Base-by-base conservation (phyloP, 2,113 vertebrate genomes). In the Laticauda laticaudata region DNA sequence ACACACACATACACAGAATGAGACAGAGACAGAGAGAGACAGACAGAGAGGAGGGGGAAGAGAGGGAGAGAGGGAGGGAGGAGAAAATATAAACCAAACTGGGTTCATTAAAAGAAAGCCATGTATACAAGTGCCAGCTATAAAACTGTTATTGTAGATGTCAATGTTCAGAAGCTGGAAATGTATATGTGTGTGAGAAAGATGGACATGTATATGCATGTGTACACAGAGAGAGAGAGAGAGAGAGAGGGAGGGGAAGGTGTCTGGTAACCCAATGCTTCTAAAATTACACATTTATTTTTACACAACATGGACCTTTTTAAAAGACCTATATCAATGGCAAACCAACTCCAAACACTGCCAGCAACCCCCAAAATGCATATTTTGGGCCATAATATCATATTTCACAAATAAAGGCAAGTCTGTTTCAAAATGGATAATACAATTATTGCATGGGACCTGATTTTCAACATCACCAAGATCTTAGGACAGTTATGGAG, bases 31-130 rank as follows among this genome's bases (percentile, higher is more conserved):
- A 21, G 56, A 23, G 2, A 7, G 56, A 7, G 5, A 21, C 5
- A 7, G 20, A 23, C 1, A 2, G 20, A 2, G 56, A 21, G 4
- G 3, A 5, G 1, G 5, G 21, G 56, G 3, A 20, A 21, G 56
- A 56, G 55, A 5, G 55, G 6, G 55, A 18, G 54, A 55, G 54
- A 55, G 54, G 14, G 54, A 55, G 51, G 12, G 51, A 53, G 55
- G 2, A 57, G 56, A 86, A 95, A 92, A 94, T 96, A 75, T 96
- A 75, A 89, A 54, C 53, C 86, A 53, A 81, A 87, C 89, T 51
- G 51, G 2, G 43, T 69, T 88, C n/a, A 23, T 3, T 11, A 81
- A 91, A 86, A 26, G 48, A 23, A 34, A 86, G 39, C 92, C 61
- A 39, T 94, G 90, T 45, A 94, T 94, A 92, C 85, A 57, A 87